A percentile compares a stretch with the other conserved stretches of the same genome.
Conservation (phyloP, 2,797 vertebrate genomes). For the Enoplosus armatus region DNA sequence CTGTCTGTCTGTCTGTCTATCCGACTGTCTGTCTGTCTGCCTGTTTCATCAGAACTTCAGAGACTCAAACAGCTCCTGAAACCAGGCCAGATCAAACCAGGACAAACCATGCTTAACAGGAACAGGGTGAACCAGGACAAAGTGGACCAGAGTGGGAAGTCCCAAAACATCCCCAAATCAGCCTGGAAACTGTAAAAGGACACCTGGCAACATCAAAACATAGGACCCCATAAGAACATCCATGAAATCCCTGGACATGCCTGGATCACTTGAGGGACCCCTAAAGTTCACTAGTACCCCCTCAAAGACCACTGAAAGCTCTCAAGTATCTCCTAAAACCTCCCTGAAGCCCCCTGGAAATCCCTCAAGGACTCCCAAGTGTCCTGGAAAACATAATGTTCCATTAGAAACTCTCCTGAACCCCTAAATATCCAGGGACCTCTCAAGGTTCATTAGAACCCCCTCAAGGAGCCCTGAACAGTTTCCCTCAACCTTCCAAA, state of each 20-base stretch:
- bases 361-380: not conserved
- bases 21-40: too few relatives aligned
- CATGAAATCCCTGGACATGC: not conserved
- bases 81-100: conserved; percentile 41
- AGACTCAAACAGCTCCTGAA: conserved; percentile 15
- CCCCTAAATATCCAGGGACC: too few relatives aligned
- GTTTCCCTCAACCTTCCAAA: too few relatives aligned
- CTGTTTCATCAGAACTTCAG: not conserved
- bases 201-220: not conserved
- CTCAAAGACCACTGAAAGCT: too few relatives aligned
- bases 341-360: not conserved
- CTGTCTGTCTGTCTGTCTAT: too few relatives aligned
- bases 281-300: too few relatives aligned
- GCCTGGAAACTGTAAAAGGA: too few relatives aligned
- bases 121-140: conserved; percentile 35
- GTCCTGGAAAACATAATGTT: too few relatives aligned
- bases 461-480: too few relatives aligned
- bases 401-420: too few relatives aligned
- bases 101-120: conserved; percentile 13
- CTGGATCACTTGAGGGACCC: not conserved
- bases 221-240: not conserved
- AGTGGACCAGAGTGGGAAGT: conserved; percentile 19
- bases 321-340: too few relatives aligned
- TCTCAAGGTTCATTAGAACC: too few relatives aligned
- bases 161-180: not conserved